Evolutionary conservation across 2,797 vertebrate species (phyloP), one percentile per base, ranked within the genome.

Genomic region (Lates japonicus): DNA sequence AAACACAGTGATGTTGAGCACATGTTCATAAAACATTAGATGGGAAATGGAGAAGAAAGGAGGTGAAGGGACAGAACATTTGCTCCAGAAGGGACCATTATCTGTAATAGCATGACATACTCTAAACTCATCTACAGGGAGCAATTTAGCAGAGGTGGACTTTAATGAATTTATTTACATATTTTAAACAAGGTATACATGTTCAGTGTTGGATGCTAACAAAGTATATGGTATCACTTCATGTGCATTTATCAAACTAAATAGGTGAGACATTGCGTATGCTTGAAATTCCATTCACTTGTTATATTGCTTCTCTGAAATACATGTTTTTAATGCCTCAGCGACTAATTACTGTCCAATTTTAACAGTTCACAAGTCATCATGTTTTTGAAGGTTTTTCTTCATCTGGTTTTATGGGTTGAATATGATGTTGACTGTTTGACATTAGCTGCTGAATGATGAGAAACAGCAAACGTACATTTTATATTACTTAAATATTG

Each of bases 51-150:
- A 55, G 81, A 64, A 62, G 70, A 77, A 83, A 78, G 60, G 44
- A 76, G 83, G 83, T 74, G 84, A 90, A 89, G 80, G n/a, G 80
- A 87, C 74, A 75, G 76, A 77, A 65, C 77, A 63, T 70, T 81
- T n/a, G 48, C 62, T 75, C 66, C 61, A 71, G 49, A 49, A 63
- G 70, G 76, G 54, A 31, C 70, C 51, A 72, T 82, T 83, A 80
- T 66, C 59, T 57, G 68, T 80, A 71, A 74, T 59, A 61, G 73
- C 48, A 74, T 73, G 61, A 67, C 67, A 68, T 78, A 57, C 62
- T 79, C n/a, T 70, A 67, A 49, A 58, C 55, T 74, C 25, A 46
- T 70, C 66, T 59, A 33, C n/a, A 48, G 68, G 76, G 78, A 86
- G 25, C 0, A 31, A n/a, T n/a, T n/a, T n/a, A n/a, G n/a, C 49